These are phyloP conservation scores for Spilogale gracilis DNA, from an alignment of 2,113 vertebrate genomes.

Conservation along the genomic window DNA sequence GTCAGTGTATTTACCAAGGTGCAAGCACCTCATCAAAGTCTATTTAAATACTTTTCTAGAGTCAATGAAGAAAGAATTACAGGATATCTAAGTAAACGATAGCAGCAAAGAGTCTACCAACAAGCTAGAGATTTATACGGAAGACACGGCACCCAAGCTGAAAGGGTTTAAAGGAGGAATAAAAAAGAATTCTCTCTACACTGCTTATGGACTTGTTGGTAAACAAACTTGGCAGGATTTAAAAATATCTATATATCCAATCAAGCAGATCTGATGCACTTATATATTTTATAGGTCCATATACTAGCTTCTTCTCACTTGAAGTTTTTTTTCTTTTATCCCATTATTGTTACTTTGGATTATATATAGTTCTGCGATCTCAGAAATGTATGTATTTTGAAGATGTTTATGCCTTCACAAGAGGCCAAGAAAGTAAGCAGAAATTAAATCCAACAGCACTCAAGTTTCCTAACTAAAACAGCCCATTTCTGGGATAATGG, in stretches of 20 bases:
- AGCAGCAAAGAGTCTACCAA: neutral
- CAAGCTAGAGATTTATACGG: neutral
- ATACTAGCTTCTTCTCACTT: neutral
- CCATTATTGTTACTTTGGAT: neutral
- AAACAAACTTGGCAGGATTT: neutral
- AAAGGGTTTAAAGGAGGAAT: neutral
- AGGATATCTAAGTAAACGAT: neutral
- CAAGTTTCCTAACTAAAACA: neutral
- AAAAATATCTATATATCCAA: neutral
- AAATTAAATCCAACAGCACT: neutral
- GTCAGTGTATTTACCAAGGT: neutral
- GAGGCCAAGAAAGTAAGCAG: neutral
- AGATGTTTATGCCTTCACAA: neutral
- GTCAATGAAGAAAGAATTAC: neutral
- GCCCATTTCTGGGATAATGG: neutral
- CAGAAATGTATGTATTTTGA: neutral
- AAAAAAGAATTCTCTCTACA: neutral
- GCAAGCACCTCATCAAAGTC: neutral
- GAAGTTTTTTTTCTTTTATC: neutral
- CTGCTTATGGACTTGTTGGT: neutral
- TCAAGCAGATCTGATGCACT: neutral
- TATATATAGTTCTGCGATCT: neutral
- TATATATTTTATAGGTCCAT: neutral
- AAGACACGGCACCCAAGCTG: neutral
- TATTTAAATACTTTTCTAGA: constrained; percentile 48